Base-by-base conservation (phyloP, 1,140 invertebrate species). In the Mercenaria mercenaria region DNA sequence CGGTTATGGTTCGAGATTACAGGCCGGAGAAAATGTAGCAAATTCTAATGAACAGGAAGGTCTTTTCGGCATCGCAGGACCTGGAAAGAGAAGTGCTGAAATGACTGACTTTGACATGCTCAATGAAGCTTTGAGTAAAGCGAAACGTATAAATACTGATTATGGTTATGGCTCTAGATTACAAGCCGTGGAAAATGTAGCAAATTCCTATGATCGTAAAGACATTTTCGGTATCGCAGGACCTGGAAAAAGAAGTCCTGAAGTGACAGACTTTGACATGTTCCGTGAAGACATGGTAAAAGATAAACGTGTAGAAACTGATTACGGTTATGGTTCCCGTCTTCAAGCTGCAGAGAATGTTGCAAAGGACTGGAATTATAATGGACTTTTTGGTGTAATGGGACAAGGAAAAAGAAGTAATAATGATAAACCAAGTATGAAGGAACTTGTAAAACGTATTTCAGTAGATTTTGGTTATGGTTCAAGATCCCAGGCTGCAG, bases 401-500 rank as follows among this genome's bases (percentile, higher is more conserved):
- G 59, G 59, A 64, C 59, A 23, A 64, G 59, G 59, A 64, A 59
- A 59, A 23, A 59, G 52, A 59, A 59, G 23, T 47, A 59, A 59
- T 23, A 3, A 10, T 18, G 15, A 59, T n/a, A 47, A 10, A 47
- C 43, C n/a, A 52, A 18, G 32, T 32, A 61, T 61, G 18, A 37
- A 39, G 15, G 47, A 26, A 26, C n/a, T n/a, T 2, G 34, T 52
- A 10, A 82, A 82, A 47, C 59, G 81, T 1, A 69, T 67, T 29
- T 18, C 34, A 1, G 10, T 39, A 20, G 81, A 83, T 23, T 50
- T 67, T 69, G 81, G 59, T 20, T 83, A 83, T 61, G 81, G 81
- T 11, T 83, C 81, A 47, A 83, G 81, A 47, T 26, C 29, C 8
- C 3, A 34, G 23, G 29, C 39, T 0, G 81, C 37, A 0, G 81